A percentile compares a stretch with the other conserved stretches of the same genome.
phyloP scores from a whole-genome alignment of 2,888 invertebrate species.

The Eupithecia dodoneata region DNA sequence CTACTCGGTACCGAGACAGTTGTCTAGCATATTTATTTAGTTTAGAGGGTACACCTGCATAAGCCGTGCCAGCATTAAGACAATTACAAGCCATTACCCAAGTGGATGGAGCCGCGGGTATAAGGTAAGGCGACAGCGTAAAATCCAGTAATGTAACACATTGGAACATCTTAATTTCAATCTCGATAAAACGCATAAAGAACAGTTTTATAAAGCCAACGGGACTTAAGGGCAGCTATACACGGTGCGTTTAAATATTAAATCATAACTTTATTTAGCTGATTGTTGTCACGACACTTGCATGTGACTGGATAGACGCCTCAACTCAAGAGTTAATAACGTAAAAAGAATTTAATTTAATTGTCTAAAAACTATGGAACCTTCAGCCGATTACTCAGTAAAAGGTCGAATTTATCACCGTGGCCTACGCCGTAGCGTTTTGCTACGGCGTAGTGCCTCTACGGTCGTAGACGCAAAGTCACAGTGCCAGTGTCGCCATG shows the following conservation, averaged over 20 bases:
- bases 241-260: conserved; percentile 39
- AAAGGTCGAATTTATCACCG: neutral
- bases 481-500: conserved; percentile 5
- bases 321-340: neutral
- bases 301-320: neutral
- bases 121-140: conserved; percentile 22
- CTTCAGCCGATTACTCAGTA: neutral
- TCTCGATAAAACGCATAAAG: conserved; percentile 75
- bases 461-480: neutral
- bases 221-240: conserved; percentile 54
- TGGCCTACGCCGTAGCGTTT: neutral
- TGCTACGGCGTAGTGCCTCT: neutral
- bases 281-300: neutral
- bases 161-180: conserved; percentile 79
- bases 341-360: neutral
- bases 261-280: neutral
- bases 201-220: conserved; percentile 68
- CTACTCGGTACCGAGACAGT: neutral
- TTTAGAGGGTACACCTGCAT: neutral
- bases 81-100: neutral
- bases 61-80: neutral
- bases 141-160: conserved; percentile 56
- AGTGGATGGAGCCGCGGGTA: neutral
- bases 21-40: neutral
- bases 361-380: neutral